Percentiles rank a stretch among this genome's conserved stretches.
Evolutionary conservation across 2,888 invertebrate genomes (phyloP).

Genomic region (Elegia similella): DNA sequence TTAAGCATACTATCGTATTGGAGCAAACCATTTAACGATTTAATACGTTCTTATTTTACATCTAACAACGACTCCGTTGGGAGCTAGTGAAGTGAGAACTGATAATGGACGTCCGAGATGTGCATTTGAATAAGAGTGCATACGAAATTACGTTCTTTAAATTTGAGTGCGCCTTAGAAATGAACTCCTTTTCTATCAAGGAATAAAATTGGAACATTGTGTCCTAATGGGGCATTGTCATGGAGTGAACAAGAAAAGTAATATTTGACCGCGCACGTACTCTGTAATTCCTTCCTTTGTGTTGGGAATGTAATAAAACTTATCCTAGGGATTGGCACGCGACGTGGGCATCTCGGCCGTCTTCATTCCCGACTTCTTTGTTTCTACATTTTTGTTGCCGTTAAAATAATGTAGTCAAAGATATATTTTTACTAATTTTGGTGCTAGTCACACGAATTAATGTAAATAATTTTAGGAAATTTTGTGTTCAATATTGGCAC

Average conservation of each 20-base stretch:
- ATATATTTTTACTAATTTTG: too few species aligned
- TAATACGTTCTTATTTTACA: conserved; percentile 14
- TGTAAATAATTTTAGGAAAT: too few species aligned
- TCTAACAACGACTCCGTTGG: conserved; percentile 13
- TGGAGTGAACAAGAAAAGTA: conserved; percentile 48
- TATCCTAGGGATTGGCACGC: conserved; percentile 55
- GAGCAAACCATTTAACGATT: conserved; percentile 8
- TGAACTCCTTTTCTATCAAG: conserved; percentile 36
- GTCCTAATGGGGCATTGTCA: conserved; percentile 63
- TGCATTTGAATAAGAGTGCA: conserved; percentile 52
- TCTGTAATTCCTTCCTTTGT: conserved; percentile 50
- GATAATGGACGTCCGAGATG: conserved; percentile 46
- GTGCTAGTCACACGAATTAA: too few species aligned
- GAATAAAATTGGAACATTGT: conserved; percentile 48
- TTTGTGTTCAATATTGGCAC: too few species aligned
- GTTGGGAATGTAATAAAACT: conserved; percentile 67
- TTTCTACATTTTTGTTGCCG: neutral
- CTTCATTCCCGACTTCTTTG: conserved; percentile 23
- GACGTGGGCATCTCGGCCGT: conserved; percentile 38
- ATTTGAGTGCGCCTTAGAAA: conserved; percentile 37
- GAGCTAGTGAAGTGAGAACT: conserved; percentile 29
- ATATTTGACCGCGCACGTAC: conserved; percentile 60
- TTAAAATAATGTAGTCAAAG: neutral
- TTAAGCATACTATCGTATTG: neutral
- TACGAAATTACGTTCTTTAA: conserved; percentile 34